Base-by-base conservation (phyloP, 1,140 invertebrate species). In the Drosophila lacertosa region DNA sequence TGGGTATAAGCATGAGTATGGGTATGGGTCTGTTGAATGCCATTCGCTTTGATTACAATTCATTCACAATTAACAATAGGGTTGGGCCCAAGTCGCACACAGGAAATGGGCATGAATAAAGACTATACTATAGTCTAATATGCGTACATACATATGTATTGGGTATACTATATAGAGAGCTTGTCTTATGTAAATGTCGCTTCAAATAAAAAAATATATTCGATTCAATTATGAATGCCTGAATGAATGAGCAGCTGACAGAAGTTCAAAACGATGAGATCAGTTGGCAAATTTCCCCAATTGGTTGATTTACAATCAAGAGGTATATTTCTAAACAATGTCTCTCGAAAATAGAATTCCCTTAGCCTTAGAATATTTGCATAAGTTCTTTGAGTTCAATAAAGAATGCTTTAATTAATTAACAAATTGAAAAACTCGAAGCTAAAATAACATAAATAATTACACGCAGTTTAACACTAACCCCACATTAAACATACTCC, bases 41-140 rank as follows among this genome's bases (percentile, higher is more conserved):
- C 16, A 64, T 48, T 59, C 44, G 44, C 20, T 45, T 15, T 24
- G 5, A 54, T 26, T 22, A 9, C 59, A 48, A 69, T 64, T 64
- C 59, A 69, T 48, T 63, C 50, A 54, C 50, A 69, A 69, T 69
- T 69, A 64, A 69, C 66, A 69, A 69, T 64, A 29, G 59, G 59
- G 29, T 35, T 53, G 10, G 4, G 11, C 53, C 48, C 51, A 65
- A 47, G 29, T 18, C 62, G 18, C 59, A 47, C 59, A 47, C 59
- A 69, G 66, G 66, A 69, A 69, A 69, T 48, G 66, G 42, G 33
- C 59, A 45, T 63, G 55, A 67, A 67, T 62, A 18, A 35, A 39
- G 11, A n/a, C 58, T n/a, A 62, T 15, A 16, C 24, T n/a, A 57
- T 48, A 39, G 5, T 26, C 10, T 4, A 29, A 10, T 6, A 4